Percentiles rank a stretch among this genome's conserved stretches.
These are phyloP conservation scores for Hozukius guyotensis DNA, from an alignment of 2,797 vertebrate genomes.

Conservation along the genomic window DNA sequence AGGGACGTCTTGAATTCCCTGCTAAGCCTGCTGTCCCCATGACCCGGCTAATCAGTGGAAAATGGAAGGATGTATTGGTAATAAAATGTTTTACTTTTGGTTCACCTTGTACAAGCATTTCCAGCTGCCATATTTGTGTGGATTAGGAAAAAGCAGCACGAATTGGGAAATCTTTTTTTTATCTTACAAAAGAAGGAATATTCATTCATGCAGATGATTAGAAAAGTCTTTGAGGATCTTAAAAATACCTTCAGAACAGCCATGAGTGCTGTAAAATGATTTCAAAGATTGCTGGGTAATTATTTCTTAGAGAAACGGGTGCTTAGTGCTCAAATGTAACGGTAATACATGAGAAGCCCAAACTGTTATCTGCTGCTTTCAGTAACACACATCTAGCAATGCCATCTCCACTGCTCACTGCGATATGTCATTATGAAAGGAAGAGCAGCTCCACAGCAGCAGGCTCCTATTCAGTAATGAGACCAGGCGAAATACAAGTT, in stretches of 20 bases:
- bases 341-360: background rate
- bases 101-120: background rate
- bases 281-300: background rate
- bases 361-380: background rate
- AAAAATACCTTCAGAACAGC: background rate
- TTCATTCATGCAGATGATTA: background rate
- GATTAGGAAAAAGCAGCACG: background rate
- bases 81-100: background rate
- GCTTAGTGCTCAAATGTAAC: background rate
- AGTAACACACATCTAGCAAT: background rate
- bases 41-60: too few relatives aligned
- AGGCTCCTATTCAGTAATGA: too few relatives aligned
- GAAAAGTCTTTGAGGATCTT: background rate
- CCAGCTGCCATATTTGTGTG: background rate
- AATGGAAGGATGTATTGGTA: too few relatives aligned
- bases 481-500: too few relatives aligned
- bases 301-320: background rate
- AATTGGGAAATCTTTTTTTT: background rate
- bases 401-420: background rate
- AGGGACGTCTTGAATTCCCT: too few relatives aligned
- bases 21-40: too few relatives aligned
- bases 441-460: background rate
- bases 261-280: background rate
- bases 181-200: background rate
- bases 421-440: background rate